Base-by-base conservation (phyloP, 2,113 vertebrate genomes). In the Apus apus region DNA sequence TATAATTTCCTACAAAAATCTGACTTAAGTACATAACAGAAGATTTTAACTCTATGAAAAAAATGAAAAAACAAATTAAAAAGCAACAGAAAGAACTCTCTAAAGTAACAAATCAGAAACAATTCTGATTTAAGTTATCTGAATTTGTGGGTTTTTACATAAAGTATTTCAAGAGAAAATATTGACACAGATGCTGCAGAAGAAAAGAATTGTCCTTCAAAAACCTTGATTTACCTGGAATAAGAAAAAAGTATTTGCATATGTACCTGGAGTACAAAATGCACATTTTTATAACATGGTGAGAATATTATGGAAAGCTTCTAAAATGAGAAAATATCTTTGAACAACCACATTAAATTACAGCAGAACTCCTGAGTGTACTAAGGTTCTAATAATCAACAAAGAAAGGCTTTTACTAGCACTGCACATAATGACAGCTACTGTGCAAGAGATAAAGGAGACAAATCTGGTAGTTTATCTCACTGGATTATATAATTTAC, bases 341-440 rank as follows among this genome's bases (percentile, higher is more conserved):
- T 97, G 96, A 98, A 98, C 83, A 93, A 88, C 72, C 76, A 98
- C 97, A 97, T 97, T 97, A 97, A 97, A 98, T 97, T 97, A 98
- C 30, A 97, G 88, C 87, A 97, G 95, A 98, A 97, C 95, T 97
- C 95, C 90, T 94, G 79, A 97, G 88, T 97, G 91, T 96, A 96
- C 97, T 97, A 96, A 93, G 91, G 91, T 90, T 96, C 97, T 97
- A 97, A 98, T 97, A 97, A 96, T 96, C 94, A 97, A 97, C 97
- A 98, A 98, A 97, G 97, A 97, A 97, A 97, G 95, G 79, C 89
- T 97, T 97, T 97, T 97, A 98, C 90, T 97, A 95, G 95, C 78
- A 90, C 25, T 8, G 79, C 46, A 94, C 88, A 97, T 96, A 98
- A 97, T 96, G 84, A 97, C 62, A 89, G 45, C 96, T 96, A 97